A percentile compares a stretch with the other conserved stretches of the same genome.
Evolutionary conservation across 2,113 vertebrate species (phyloP).

Genomic region (Pitta sordida): DNA sequence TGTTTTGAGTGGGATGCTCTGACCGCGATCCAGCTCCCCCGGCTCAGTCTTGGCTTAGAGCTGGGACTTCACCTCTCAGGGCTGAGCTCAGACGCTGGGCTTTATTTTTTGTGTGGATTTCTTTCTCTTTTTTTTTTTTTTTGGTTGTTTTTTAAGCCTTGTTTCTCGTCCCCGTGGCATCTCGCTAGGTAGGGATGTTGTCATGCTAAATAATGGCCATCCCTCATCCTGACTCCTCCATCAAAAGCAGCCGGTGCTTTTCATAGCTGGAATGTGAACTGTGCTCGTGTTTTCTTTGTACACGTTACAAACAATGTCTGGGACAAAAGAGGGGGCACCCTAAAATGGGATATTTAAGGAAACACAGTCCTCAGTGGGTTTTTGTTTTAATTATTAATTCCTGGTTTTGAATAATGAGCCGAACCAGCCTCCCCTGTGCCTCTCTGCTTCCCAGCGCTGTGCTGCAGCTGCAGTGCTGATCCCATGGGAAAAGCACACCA

Average conservation of each 20-base stretch:
- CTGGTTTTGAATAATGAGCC: not conserved
- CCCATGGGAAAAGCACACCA: not conserved
- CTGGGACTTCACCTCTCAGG: not conserved
- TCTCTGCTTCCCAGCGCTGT: not conserved
- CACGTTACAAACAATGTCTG: not conserved
- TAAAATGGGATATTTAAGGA: not conserved
- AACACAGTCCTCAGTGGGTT: not conserved
- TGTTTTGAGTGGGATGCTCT: not conserved
- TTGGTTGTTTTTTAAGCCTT: not conserved
- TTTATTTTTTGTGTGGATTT: not conserved
- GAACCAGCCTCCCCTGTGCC: not conserved
- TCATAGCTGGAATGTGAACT: not conserved
- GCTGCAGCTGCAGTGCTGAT: not conserved
- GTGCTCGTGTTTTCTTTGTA: not conserved
- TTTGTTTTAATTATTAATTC: not conserved
- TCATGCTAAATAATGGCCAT: not conserved
- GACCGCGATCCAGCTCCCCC: not conserved
- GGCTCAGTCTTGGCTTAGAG: accelerated
- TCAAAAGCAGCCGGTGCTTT: not conserved
- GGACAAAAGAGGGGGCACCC: not conserved
- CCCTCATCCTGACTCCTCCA: not conserved
- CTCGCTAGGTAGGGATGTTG: not conserved
- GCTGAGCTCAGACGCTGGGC: not conserved
- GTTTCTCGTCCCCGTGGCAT: not conserved
- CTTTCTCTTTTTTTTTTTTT: not conserved